Percentiles rank a stretch among this genome's conserved stretches.
These are phyloP conservation scores for Furnarius figulus DNA, from an alignment of 2,113 vertebrate species.

Conservation along the genomic window DNA sequence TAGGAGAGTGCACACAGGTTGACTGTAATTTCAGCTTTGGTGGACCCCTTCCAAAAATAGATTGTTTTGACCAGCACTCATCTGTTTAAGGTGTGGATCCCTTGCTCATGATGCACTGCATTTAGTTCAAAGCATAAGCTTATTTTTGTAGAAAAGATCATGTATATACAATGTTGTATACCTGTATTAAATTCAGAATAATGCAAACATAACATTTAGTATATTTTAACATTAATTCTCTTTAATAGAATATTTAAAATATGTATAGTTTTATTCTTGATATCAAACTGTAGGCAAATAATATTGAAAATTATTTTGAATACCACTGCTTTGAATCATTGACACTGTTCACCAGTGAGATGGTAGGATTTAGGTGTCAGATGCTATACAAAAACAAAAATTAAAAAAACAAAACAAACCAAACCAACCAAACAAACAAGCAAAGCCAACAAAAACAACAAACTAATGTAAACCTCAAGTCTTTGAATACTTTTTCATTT, in stretches of 20 bases:
- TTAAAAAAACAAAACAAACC: not conserved
- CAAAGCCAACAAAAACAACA: not conserved
- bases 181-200: not conserved
- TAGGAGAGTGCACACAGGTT: not conserved
- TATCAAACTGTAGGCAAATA: not conserved
- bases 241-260: not conserved
- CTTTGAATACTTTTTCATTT: not conserved
- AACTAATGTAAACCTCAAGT: not conserved
- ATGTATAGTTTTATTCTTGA: not conserved
- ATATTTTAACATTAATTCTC: not conserved
- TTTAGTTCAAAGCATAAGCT: not conserved
- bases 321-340: not conserved
- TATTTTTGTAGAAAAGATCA: not conserved
- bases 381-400: not conserved
- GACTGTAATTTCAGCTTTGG: not conserved
- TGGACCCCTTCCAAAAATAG: not conserved
- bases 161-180: not conserved
- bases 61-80: not conserved
- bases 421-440: too few relatives aligned
- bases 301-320: not conserved
- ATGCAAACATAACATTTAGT: not conserved
- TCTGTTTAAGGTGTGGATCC: not conserved
- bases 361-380: not conserved
- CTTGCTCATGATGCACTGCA: not conserved
- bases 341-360: not conserved